Conservation (phyloP, 2,113 vertebrate genomes). For the Corythaixoides concolor region DNA sequence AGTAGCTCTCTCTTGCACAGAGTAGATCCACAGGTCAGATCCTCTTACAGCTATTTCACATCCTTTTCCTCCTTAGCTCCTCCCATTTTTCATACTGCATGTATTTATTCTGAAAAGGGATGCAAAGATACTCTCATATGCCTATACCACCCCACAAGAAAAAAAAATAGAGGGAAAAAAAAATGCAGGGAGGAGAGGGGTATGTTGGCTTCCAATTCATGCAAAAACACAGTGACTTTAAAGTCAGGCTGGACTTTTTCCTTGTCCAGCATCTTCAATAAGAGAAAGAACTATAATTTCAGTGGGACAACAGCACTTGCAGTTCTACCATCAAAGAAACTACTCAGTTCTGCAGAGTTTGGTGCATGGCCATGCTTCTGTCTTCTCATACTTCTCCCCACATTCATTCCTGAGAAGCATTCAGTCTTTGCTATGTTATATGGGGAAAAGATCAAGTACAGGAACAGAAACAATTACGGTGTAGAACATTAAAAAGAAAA, state of each 20-base stretch:
- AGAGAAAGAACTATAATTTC: not conserved
- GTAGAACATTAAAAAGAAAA: not conserved
- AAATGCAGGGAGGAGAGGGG: fast-evolving
- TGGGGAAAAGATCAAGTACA: not conserved
- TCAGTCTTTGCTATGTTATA: not conserved
- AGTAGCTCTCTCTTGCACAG: not conserved
- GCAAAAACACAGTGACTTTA: not conserved
- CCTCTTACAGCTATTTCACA: not conserved
- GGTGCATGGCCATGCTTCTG: not conserved
- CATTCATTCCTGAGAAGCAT: not conserved
- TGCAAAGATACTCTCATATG: not conserved
- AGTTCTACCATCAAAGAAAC: not conserved
- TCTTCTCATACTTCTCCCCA: not conserved
- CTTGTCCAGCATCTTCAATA: not conserved
- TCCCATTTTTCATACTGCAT: not conserved
- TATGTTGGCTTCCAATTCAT: not conserved
- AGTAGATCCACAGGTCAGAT: not conserved
- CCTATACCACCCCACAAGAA: fast-evolving
- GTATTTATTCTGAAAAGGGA: not conserved
- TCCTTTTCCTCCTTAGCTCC: not conserved
- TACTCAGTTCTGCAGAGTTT: not conserved
- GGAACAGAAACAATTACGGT: not conserved
- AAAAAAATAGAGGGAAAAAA: not conserved
- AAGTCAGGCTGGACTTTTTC: not conserved
- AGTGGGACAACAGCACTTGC: not conserved